Evolutionary conservation across 1,140 invertebrate genomes (phyloP), one percentile per base, ranked within the genome.

Genomic region (Hylaeus anthracinus): DNA sequence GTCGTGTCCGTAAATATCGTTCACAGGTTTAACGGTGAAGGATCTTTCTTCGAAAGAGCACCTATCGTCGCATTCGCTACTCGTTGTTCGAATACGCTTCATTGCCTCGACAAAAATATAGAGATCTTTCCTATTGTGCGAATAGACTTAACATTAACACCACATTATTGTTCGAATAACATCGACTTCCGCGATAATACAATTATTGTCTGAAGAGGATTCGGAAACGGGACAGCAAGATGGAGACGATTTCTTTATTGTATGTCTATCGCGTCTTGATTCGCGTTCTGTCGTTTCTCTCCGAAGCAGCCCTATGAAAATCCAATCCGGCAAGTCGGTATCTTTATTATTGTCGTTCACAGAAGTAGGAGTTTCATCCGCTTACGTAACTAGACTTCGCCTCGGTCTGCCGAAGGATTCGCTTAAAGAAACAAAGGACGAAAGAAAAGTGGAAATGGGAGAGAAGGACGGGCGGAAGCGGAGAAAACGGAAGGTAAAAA

Each of bases 261-360:
- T n/a, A 71, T 39, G 3, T 15, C 4, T 51, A 1, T 12, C 48
- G 8, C 14, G 8, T 5, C 8, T 12, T 1, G 48, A 58, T 12
- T 45, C 1, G 41, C 37, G 39, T 55, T 45, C 56, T 15, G 39
- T 56, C 41, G 45, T 53, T 70, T 76, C 10, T 66, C 78, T 8
- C 39, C n/a, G 67, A 71, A 86, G 85, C 85, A 85, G 75, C 58
- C 75, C 71, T 12, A 4, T 67, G 37, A 73, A 80, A 14, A 41
- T 79, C 26, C 72, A 51, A 76, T 80, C 76, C 86, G 58, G 69
- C 74, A 86, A 83, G 79, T 88, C 74, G 67, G 51, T 74, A 56
- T 74, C 58, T 72, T 80, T 88, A 88, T 90, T 90, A 90, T 90
- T 90, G 88, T 88, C 86, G 58, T 88, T 88, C 84, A 89, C 90